phyloP scores from a whole-genome alignment of 2,113 vertebrate genomes.

The Heterocephalus glaber region DNA sequence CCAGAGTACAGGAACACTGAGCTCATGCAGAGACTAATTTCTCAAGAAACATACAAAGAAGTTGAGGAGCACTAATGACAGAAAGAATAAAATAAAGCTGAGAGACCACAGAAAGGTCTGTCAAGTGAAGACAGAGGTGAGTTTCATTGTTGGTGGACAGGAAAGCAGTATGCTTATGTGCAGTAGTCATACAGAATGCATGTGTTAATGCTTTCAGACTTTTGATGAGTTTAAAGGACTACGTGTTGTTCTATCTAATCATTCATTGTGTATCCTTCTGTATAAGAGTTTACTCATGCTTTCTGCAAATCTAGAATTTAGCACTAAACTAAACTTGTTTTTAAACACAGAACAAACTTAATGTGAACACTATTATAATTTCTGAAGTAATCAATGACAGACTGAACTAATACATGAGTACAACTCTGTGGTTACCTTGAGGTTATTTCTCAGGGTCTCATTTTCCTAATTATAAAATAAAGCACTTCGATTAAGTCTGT shows the following conservation, averaged over 20 bases:
- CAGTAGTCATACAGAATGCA: background rate
- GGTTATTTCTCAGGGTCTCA: background rate
- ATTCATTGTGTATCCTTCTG: background rate
- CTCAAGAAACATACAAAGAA: background rate
- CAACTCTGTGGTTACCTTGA: background rate
- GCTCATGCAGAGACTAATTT: background rate
- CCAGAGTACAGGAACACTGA: background rate
- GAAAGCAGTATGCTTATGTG: background rate
- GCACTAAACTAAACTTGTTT: background rate
- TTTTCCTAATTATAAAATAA: slow-evolving; percentile 2
- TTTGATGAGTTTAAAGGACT: background rate
- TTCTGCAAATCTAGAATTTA: slow-evolving; percentile 3
- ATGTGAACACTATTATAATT: background rate
- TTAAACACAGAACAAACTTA: slow-evolving; percentile 15
- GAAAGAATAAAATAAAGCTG: background rate
- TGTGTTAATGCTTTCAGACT: background rate
- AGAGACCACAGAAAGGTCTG: background rate
- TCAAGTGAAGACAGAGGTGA: background rate
- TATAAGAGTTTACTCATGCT: background rate
- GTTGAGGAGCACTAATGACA: background rate
- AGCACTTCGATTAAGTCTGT: background rate
- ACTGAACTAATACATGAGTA: background rate
- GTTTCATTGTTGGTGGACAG: background rate
- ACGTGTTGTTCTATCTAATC: background rate
- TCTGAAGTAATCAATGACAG: background rate